Percentiles rank a stretch among this genome's conserved stretches.
These are phyloP conservation scores for Phoebastria nigripes DNA, from an alignment of 2,797 vertebrate species.

Conservation along the genomic window DNA sequence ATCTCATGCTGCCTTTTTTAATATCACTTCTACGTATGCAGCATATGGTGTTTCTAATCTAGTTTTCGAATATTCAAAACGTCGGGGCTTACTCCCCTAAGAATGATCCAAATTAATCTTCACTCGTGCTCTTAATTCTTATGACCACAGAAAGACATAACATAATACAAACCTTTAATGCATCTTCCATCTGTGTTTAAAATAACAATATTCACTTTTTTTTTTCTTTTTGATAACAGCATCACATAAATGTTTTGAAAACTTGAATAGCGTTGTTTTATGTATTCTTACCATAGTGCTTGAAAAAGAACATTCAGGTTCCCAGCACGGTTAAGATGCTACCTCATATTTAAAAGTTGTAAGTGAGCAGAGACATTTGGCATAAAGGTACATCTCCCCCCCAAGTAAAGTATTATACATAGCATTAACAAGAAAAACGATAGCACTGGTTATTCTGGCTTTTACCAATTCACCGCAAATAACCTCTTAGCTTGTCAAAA, in stretches of 20 bases:
- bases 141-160: neutral
- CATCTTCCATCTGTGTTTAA: neutral
- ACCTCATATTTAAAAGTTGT: neutral
- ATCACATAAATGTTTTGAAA: neutral
- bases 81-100: neutral
- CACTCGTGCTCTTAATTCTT: neutral
- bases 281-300: neutral
- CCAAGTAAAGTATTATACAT: neutral
- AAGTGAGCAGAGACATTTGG: neutral
- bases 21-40: neutral
- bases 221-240: neutral
- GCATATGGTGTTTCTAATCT: neutral
- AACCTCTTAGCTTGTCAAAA: neutral
- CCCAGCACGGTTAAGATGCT: neutral
- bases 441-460: neutral
- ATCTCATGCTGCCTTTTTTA: neutral
- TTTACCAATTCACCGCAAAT: neutral
- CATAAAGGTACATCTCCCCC: neutral
- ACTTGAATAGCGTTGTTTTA: neutral
- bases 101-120: neutral
- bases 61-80: neutral
- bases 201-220: neutral
- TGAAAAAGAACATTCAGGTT: neutral
- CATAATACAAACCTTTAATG: neutral
- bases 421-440: neutral